Evolutionary conservation across 2,888 invertebrate genomes (phyloP), one percentile per base, ranked within the genome.

Genomic region (Xiphydria camelus): DNA sequence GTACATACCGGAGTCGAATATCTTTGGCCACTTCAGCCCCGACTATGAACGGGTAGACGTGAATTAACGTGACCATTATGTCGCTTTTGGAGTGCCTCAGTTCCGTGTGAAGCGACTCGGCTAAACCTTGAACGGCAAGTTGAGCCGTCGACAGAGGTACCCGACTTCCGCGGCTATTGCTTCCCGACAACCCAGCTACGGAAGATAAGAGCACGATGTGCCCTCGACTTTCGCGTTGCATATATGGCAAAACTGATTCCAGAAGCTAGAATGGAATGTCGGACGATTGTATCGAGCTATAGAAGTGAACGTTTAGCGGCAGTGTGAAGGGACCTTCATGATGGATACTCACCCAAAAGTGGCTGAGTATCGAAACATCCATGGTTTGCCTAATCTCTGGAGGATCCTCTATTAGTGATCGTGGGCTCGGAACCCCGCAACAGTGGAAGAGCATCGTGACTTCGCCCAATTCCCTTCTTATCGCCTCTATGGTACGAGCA

Each of bases 71-170:
- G 9, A 84, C 79, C 61, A 81, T 76, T 1, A 86, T 81, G 43
- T 81, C 80, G 55, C 79, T 76, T 52, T 81, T 82, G 20, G 79
- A 78, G 26, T 82, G 78, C 25, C 83, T 77, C 1, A 85, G 70
- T 55, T 86, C 83, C 55, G 82, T 82, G 62, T 81, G 79, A 3
- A 86, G 68, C 1, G 84, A 82, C 60, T 85, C 84, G 0, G 83
- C 82, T 22, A 85, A 73, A 2, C 86, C 85, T 62, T 83, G 82
- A 1, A 85, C 81, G 10, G 85, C 86, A 68, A 85, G 85, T 70
- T 85, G 85, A 1, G 84, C 82, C 0, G 84, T 82, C 45, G 83
- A 81, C 9, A 84, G 70, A 0, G 84, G 82, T 70, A 84, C 79
- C 56, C 82, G 80, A 7, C 59, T 62, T n/a, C 54, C 55, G 15